Evolutionary conservation across 2,113 vertebrate species (phyloP), one percentile per base, ranked within the genome.

Genomic region (Ranitomeya imitator): DNA sequence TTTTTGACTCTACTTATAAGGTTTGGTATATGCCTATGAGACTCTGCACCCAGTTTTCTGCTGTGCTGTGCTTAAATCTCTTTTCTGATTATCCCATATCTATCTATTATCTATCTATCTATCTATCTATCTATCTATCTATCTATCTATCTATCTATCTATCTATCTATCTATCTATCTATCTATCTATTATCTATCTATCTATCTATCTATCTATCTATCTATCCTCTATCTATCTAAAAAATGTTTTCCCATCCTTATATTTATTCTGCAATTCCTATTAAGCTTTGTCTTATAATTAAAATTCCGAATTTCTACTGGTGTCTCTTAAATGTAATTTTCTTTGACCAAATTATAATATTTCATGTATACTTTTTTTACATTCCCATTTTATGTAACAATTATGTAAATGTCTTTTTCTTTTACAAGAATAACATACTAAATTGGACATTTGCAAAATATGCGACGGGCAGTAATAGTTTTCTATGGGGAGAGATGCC

Each of bases 381-480:
- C 26, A 11, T 37, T 3, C 15, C 54, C 23, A 26, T 61, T 61
- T 57, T 81, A 81, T 81, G 79, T 37, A 81, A 23, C 55, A 45
- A 81, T 81, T 81, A 59, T 81, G 57, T 61, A 81, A 81, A 31
- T 37, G 26, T 9, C 37, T 61, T 65, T 83, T 67, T 83, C 18
- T 69, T 83, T 67, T 54, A 69, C 21, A 52, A 54, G 65, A 16
- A n/a, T 54, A 78, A 26, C 37, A 15, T 55, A 59, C 37, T 21
- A 81, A 71, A 80, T 80, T 87, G 84, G 71, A 77, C 71, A 60
- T 87, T 86, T 69, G 18, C 55, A 55, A 21, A 83, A 85, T 85
- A 88, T 55, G 52, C 16, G 79, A 37, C 8, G 60, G 79, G 23
- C 74, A 57, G 18, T 9, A 8, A 90, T 65, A 90, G 55, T 85